Evolutionary conservation across 2,113 vertebrate species (phyloP).

Genomic region (Erythrocebus patas): DNA sequence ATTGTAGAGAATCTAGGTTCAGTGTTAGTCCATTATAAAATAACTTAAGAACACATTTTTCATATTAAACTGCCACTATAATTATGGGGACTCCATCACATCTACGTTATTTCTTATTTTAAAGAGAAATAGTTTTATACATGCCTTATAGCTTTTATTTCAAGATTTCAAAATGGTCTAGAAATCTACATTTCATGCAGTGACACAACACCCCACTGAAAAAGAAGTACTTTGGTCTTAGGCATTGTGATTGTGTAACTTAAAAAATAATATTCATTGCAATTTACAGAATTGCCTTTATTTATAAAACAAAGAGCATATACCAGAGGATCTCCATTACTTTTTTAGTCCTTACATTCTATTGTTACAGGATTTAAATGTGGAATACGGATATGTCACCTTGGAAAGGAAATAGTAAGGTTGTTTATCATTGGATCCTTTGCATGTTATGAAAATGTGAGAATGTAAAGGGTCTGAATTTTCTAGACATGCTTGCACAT

Average conservation of each 20-base stretch:
- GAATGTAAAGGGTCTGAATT: not conserved
- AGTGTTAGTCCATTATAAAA: conserved; percentile 72
- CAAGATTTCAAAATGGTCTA: conserved; percentile 41
- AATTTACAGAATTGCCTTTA: not conserved
- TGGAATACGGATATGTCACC: not conserved
- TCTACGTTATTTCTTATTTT: conserved; percentile 19
- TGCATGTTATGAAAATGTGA: not conserved
- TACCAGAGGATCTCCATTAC: not conserved
- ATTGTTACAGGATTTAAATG: not conserved
- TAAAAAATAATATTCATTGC: not conserved
- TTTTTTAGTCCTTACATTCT: not conserved
- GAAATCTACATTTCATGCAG: conserved; percentile 17
- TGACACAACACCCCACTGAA: not conserved
- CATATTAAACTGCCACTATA: conserved; percentile 52
- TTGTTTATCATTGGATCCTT: not conserved
- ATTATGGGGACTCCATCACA: not conserved
- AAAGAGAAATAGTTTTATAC: not conserved
- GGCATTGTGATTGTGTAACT: not conserved
- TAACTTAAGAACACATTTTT: conserved; percentile 75
- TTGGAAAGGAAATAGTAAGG: not conserved
- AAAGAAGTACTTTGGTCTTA: not conserved
- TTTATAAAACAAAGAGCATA: conserved; percentile 15
- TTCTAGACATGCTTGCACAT: not conserved
- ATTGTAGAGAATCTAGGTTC: conserved; percentile 72
- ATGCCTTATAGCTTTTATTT: not conserved